phyloP scores from a whole-genome alignment of 2,797 vertebrate genomes.

The Alectoris magna region DNA sequence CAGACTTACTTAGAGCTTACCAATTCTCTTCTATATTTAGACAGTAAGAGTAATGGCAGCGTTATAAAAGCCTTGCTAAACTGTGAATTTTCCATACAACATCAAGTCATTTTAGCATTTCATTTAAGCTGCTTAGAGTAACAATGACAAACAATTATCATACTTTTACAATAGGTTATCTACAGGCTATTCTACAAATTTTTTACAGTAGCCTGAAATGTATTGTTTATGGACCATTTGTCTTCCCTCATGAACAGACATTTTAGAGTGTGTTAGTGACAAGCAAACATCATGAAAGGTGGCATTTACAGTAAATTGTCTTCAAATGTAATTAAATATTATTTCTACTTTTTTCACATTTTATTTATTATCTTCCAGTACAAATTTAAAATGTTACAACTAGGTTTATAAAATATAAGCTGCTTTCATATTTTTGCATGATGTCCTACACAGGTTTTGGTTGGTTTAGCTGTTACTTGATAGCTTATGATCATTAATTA shows the following conservation, averaged over 20 bases:
- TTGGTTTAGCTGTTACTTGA: neutral
- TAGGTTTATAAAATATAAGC: neutral
- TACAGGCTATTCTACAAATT: neutral
- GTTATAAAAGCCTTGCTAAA: neutral
- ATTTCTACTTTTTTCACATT: neutral
- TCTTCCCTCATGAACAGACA: neutral
- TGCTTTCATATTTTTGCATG: neutral
- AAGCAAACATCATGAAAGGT: neutral
- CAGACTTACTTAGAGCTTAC: neutral
- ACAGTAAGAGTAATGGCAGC: neutral
- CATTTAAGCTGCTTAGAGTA: neutral
- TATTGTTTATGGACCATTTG: neutral
- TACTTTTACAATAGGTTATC: neutral
- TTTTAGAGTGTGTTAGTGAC: neutral
- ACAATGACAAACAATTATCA: neutral
- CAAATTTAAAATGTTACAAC: neutral
- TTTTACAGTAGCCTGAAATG: neutral
- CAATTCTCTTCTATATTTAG: neutral
- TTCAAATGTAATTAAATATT: neutral
- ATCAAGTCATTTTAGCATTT: neutral
- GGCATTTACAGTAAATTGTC: neutral
- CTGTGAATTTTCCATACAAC: neutral
- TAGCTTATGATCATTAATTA: neutral
- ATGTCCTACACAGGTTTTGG: neutral
- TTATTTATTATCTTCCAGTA: neutral